A percentile compares a stretch with the other conserved stretches of the same genome.
Conservation (phyloP, 2,113 vertebrate species). For the Apeltes quadracus region DNA sequence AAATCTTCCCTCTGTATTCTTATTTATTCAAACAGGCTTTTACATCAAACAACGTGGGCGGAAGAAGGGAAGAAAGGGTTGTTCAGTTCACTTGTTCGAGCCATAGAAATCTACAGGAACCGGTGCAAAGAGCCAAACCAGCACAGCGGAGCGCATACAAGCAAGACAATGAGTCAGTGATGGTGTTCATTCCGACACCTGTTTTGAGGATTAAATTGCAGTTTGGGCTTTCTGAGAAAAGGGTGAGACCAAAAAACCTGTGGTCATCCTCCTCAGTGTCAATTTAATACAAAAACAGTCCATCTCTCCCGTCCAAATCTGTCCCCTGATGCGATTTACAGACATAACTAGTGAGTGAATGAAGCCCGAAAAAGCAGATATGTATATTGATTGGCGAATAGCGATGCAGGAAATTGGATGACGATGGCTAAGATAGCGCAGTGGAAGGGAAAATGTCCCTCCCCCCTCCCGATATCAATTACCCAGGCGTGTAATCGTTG, state of each 20-base stretch:
- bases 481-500: neutral
- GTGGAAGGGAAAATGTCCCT: neutral
- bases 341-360: neutral
- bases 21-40: slow-evolving; percentile 32
- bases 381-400: neutral
- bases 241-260: slow-evolving; percentile 1
- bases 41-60: slow-evolving; percentile 33
- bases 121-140: slow-evolving; percentile 32
- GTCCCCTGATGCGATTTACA: neutral
- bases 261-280: slow-evolving; percentile 1
- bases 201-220: slow-evolving; percentile 10
- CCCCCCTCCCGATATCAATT: neutral
- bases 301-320: no score
- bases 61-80: slow-evolving; percentile 2
- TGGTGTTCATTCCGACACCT: slow-evolving; percentile 5
- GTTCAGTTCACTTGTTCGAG: slow-evolving; percentile 20
- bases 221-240: neutral
- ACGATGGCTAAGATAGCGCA: neutral
- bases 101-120: slow-evolving; percentile 22
- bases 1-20: slow-evolving; percentile 24
- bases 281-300: slow-evolving; percentile 1
- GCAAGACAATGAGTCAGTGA: neutral
- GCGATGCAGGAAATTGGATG: neutral
- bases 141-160: neutral
- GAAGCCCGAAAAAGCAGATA: neutral